These are phyloP conservation scores for Ommatoiulus sabulosus DNA, from an alignment of 2,888 invertebrate genomes.

Conservation along the genomic window DNA sequence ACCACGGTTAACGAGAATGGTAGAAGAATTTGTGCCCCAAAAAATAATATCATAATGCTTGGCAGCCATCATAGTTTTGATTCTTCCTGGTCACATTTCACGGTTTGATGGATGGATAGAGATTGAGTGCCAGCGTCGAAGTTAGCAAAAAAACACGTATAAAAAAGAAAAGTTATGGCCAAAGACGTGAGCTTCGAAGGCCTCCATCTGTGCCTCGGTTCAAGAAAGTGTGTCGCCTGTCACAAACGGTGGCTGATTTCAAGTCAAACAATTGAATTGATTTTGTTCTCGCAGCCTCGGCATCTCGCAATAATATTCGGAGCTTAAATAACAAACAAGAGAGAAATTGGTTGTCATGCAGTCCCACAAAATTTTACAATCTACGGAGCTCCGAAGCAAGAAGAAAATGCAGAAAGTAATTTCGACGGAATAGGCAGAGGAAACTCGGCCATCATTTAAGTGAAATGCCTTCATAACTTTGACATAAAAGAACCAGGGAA, in stretches of 20 bases:
- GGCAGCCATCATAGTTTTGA: neutral
- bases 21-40: neutral
- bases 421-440: conserved; percentile 29
- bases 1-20: too few relatives aligned
- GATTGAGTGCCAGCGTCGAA: conserved; percentile 19
- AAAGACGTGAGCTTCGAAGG: conserved; percentile 23
- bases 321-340: conserved; percentile 48
- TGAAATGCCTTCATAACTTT: conserved; percentile 45
- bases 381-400: conserved; percentile 16
- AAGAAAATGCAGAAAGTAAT: conserved; percentile 48
- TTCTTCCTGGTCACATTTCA: conserved; percentile 11
- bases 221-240: conserved; percentile 48
- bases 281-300: conserved; percentile 40
- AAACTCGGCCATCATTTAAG: conserved; percentile 41
- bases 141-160: neutral
- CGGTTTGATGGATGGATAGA: conserved; percentile 27
- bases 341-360: conserved; percentile 47
- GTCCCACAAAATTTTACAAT: conserved; percentile 20
- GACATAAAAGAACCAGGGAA: conserved; percentile 47
- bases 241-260: conserved; percentile 44
- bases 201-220: conserved; percentile 45
- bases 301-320: conserved; percentile 37
- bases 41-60: neutral
- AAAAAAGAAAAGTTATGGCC: conserved; percentile 14
- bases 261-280: conserved; percentile 46